Base-by-base conservation (phyloP, 2,888 invertebrate genomes). In the Parnassius apollo region DNA sequence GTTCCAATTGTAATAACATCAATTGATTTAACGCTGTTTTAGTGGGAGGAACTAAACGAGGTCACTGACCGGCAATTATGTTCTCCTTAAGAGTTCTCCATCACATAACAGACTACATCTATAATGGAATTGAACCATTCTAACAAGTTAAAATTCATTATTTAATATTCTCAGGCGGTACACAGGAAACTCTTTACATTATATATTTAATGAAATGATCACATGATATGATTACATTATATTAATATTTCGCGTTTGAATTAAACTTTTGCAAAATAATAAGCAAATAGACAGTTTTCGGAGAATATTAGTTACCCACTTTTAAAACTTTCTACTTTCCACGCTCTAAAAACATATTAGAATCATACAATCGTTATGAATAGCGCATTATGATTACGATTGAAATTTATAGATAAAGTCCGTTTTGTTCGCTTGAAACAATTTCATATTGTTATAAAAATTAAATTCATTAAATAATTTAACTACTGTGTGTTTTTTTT, bases 11-110 rank as follows among this genome's bases (percentile, higher is more conserved):
- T 90, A 88, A 88, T 89, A 90, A 87, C 88, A 86, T 88, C 91
- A 91, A 91, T 91, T 91, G 90, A 90, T 90, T 89, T 89, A 91
- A 89, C 82, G 84, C 83, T 89, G 85, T 89, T 88, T 90, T 88
- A 91, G 88, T 90, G 80, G 88, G 85, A 87, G 88, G 85, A 89
- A 85, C 84, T 79, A 80, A 87, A 85, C 80, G 86, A 81, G 91
- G 90, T 88, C 90, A 85, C 73, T 82, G 90, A 88, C 91, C 91
- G 86, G 74, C 91, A 90, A 91, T 91, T 88, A 91, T 87, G 87
- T 88, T 86, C 84, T 85, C 81, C 80, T 82, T 86, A 82, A 87
- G 81, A 86, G 81, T 82, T 81, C 78, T 77, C 76, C 76, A 76
- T 76, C 66, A 69, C 68, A 68, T 68, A 72, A 68, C 70, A 67